A percentile compares a stretch with the other conserved stretches of the same genome.
These are phyloP conservation scores for Neoascia interrupta DNA, from an alignment of 2,888 invertebrate genomes.

Conservation along the genomic window DNA sequence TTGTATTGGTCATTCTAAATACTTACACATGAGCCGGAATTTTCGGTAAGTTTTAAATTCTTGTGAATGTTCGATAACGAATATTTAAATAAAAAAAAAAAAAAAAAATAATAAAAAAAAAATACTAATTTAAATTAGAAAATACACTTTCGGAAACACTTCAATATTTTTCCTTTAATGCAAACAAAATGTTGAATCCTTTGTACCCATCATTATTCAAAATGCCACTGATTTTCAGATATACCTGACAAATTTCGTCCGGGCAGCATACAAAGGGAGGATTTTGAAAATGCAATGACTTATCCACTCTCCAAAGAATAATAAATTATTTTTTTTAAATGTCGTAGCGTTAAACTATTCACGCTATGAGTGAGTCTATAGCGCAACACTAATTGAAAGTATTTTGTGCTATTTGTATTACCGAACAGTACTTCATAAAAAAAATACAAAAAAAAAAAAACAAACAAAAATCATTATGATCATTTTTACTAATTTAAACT, in stretches of 20 bases:
- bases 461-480: slow-evolving; percentile 67
- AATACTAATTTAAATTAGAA: slow-evolving; percentile 73
- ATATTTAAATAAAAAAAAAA: slow-evolving; percentile 71
- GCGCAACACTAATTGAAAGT: slow-evolving; percentile 71
- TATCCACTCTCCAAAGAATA: slow-evolving; percentile 52
- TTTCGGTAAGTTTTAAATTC: slow-evolving; percentile 79
- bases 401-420: slow-evolving; percentile 66
- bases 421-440: slow-evolving; percentile 71
- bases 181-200: slow-evolving; percentile 63
- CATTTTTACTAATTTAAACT: slow-evolving; percentile 71
- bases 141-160: slow-evolving; percentile 66
- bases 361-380: slow-evolving; percentile 72
- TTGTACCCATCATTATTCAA: slow-evolving; percentile 73
- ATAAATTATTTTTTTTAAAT: slow-evolving; percentile 51
- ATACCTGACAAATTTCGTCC: slow-evolving; percentile 78
- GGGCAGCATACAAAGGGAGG: slow-evolving; percentile 74
- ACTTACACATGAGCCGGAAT: slow-evolving; percentile 77
- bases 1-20: slow-evolving; percentile 80
- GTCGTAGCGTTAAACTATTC: slow-evolving; percentile 46
- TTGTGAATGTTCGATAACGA: slow-evolving; percentile 71
- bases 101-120: slow-evolving; percentile 71
- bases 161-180: slow-evolving; percentile 57
- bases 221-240: slow-evolving; percentile 80
- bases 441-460: slow-evolving; percentile 46
- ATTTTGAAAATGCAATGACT: slow-evolving; percentile 59